Conservation (phyloP, 1,140 invertebrate species). For the Neodiprion lecontei region DNA sequence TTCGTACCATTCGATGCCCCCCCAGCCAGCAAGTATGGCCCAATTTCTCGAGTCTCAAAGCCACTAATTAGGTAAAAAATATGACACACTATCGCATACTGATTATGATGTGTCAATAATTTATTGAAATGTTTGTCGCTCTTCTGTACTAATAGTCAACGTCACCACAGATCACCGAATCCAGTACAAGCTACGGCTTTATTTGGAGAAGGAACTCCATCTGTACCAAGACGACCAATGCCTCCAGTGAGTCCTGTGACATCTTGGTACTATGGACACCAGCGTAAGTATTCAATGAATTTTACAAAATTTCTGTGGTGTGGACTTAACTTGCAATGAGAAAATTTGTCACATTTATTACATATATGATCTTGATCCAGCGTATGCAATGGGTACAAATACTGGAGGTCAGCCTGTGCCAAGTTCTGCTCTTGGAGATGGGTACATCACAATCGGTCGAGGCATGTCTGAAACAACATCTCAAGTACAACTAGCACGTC, state of each 20-base stretch:
- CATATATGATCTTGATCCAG: conserved; percentile 34
- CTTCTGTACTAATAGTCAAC: conserved; percentile 5
- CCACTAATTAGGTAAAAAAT: conserved; percentile 48
- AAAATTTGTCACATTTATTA: conserved; percentile 5
- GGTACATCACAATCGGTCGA: conserved; percentile 61
- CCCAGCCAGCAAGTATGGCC: conserved; percentile 78
- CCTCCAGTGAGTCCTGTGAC: conserved; percentile 64
- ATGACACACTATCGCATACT: neutral
- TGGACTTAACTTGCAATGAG: conserved; percentile 11
- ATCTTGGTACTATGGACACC: conserved; percentile 62
- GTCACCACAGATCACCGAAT: conserved; percentile 42
- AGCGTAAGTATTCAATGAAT: conserved; percentile 47
- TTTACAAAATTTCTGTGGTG: neutral
- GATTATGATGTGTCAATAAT: too few relatives aligned
- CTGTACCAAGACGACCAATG: conserved; percentile 60
- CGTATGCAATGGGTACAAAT: conserved; percentile 48
- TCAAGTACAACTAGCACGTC: conserved; percentile 45
- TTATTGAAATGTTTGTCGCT: neutral
- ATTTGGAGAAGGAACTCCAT: conserved; percentile 52
- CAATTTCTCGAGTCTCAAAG: conserved; percentile 76
- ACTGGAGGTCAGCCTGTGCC: conserved; percentile 46
- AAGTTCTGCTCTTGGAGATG: conserved; percentile 49
- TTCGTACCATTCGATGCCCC: conserved; percentile 79
- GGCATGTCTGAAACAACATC: conserved; percentile 47
- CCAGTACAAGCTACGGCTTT: conserved; percentile 52